Percentiles rank a stretch among this genome's conserved stretches.
phyloP scores from a whole-genome alignment of 2,113 vertebrate species.

The Lepisosteus oculatus region DNA sequence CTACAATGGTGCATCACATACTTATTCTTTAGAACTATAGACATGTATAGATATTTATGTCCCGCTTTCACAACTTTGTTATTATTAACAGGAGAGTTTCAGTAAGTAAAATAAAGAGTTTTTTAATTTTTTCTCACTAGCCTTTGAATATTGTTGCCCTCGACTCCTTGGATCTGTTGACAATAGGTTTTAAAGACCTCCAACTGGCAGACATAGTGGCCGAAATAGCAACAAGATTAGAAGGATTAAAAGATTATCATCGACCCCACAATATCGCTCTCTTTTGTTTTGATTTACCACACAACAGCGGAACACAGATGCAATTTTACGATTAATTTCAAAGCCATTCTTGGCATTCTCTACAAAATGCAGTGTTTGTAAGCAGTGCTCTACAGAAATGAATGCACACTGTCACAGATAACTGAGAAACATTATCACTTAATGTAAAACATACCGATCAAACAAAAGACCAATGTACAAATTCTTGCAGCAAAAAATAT shows the following conservation, averaged over 20 bases:
- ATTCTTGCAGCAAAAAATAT: neutral
- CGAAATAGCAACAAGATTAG: constrained; percentile 28
- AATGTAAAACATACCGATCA: neutral
- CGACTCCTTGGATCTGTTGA: constrained; percentile 32
- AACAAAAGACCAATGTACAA: neutral
- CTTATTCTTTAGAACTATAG: too few species aligned
- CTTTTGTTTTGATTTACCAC: constrained; percentile 8
- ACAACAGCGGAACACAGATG: constrained; percentile 14
- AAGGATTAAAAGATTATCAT: constrained; percentile 45
- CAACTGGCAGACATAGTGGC: constrained; percentile 16
- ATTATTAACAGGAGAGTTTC: constrained; percentile 2
- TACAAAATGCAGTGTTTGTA: neutral
- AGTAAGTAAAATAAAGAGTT: constrained; percentile 22
- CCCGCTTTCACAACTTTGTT: too few species aligned
- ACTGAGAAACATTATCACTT: neutral
- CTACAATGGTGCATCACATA: too few species aligned
- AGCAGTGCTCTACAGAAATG: neutral
- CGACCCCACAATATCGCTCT: constrained; percentile 14
- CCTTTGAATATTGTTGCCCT: constrained; percentile 11
- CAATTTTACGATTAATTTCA: neutral
- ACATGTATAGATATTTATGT: too few species aligned
- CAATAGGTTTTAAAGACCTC: constrained; percentile 31
- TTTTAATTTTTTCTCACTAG: neutral
- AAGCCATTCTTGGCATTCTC: neutral
- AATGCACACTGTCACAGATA: neutral